These are phyloP conservation scores for Scolanthus callimorphus DNA, from an alignment of 92 coral and sea anemone species.

Conservation along the genomic window DNA sequence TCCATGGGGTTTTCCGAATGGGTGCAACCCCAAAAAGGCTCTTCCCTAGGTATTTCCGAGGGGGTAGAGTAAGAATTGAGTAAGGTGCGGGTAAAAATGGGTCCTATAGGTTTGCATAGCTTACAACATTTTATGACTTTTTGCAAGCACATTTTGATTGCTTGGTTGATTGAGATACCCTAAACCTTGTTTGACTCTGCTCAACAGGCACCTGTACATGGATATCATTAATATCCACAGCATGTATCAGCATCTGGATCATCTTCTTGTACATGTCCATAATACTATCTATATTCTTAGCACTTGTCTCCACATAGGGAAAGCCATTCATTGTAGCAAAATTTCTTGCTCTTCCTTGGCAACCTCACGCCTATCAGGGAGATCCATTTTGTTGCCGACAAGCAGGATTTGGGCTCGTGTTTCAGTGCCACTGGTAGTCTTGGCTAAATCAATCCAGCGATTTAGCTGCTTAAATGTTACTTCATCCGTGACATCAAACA, in stretches of 20 bases:
- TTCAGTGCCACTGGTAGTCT: slow-evolving; percentile 33
- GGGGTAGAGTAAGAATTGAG: too few species aligned
- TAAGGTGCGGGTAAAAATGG: too few species aligned
- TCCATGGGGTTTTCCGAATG: too few species aligned
- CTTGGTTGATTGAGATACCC: not conserved
- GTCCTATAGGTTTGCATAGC: too few species aligned
- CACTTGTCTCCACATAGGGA: slow-evolving; percentile 70
- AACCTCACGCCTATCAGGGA: slow-evolving; percentile 19
- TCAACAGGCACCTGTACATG: not conserved
- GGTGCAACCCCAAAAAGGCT: too few species aligned
- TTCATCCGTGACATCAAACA: slow-evolving; percentile 55
- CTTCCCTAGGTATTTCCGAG: too few species aligned
- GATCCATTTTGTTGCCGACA: slow-evolving; percentile 72
- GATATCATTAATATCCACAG: slow-evolving; percentile 51
- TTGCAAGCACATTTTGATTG: slow-evolving; percentile 10
- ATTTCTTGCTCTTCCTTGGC: slow-evolving; percentile 22
- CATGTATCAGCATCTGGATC: slow-evolving; percentile 33
- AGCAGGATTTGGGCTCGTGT: slow-evolving; percentile 28
- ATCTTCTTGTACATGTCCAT: slow-evolving; percentile 57
- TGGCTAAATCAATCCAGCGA: slow-evolving; percentile 54
- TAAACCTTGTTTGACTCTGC: not conserved
- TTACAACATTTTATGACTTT: not conserved
- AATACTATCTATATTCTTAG: slow-evolving; percentile 31
- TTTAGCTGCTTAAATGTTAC: slow-evolving; percentile 40
- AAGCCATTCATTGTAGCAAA: slow-evolving; percentile 45